A percentile compares a stretch with the other conserved stretches of the same genome.
Conservation (phyloP, 2,888 invertebrate species). For the Mythimna albipuncta region DNA sequence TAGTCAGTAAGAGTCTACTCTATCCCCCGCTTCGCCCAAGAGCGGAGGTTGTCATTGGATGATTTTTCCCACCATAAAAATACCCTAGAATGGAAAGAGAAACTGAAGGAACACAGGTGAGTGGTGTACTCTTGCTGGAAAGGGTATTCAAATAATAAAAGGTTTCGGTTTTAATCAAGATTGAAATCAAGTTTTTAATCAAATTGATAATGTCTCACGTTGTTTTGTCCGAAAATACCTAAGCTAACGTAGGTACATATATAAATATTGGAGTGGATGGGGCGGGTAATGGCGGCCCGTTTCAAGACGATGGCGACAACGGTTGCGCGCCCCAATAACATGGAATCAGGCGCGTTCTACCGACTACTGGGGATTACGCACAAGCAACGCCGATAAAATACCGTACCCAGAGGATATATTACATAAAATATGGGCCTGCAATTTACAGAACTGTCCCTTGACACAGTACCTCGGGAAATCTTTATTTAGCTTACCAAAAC, state of each 20-base stretch:
- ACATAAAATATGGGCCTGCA: slow-evolving; percentile 35
- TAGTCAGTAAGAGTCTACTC: too few species aligned
- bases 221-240: slow-evolving; percentile 1
- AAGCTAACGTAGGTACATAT: slow-evolving; percentile 11
- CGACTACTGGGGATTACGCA: slow-evolving; percentile 45
- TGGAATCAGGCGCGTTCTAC: slow-evolving; percentile 45
- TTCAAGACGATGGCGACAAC: slow-evolving; percentile 19
- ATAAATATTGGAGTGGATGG: slow-evolving; percentile 11
- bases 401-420: slow-evolving; percentile 32
- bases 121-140: too few species aligned
- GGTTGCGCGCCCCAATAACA: slow-evolving; percentile 31
- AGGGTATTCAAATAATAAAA: too few species aligned
- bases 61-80: too few species aligned
- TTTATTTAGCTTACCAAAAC: slow-evolving; percentile 25
- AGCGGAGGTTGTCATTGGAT: too few species aligned
- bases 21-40: too few species aligned
- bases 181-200: slow-evolving; percentile 13
- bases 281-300: slow-evolving; percentile 2
- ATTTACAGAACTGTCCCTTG: slow-evolving; percentile 33
- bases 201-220: neutral
- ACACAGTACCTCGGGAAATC: slow-evolving; percentile 17
- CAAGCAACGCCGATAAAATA: slow-evolving; percentile 45
- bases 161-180: neutral
- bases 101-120: too few species aligned
- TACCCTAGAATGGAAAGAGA: too few species aligned